These are phyloP conservation scores for Dipodomys merriami DNA, from an alignment of 2,113 vertebrate species.

Conservation along the genomic window DNA sequence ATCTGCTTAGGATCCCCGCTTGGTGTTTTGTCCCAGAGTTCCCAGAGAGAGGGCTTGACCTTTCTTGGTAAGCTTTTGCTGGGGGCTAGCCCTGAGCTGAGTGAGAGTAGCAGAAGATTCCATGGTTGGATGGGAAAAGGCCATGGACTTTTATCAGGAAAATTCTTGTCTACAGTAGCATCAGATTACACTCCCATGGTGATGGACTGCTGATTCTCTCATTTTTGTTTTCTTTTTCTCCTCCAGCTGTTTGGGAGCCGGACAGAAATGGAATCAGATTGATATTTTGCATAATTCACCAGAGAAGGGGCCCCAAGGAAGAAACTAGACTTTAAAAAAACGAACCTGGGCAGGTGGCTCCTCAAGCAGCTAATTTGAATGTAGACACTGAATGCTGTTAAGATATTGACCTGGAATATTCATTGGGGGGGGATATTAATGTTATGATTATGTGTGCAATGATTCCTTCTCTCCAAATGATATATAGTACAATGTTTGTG, in stretches of 20 bases:
- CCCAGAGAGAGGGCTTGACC: background rate
- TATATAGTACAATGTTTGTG: background rate
- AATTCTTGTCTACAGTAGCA: too few relatives aligned
- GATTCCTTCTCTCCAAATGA: conserved; percentile 44
- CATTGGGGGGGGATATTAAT: background rate
- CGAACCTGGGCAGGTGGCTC: background rate
- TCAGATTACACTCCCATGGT: too few relatives aligned
- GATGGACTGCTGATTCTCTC: background rate
- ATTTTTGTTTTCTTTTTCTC: background rate
- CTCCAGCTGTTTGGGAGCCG: background rate
- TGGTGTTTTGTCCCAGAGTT: background rate
- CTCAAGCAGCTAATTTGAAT: conserved; percentile 10
- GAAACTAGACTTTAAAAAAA: conserved; percentile 1
- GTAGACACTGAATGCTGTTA: background rate
- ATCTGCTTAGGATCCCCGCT: background rate
- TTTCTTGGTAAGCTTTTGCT: background rate
- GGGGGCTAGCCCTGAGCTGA: background rate
- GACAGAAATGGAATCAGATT: background rate
- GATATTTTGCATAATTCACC: background rate
- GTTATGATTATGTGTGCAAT: background rate
- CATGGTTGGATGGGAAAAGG: background rate
- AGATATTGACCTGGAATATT: conserved; percentile 25
- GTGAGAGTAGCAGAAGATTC: background rate
- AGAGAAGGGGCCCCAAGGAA: background rate
- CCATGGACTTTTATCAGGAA: background rate